Base-by-base conservation (phyloP, 2,888 invertebrate species). In the Oscheius sp. region DNA sequence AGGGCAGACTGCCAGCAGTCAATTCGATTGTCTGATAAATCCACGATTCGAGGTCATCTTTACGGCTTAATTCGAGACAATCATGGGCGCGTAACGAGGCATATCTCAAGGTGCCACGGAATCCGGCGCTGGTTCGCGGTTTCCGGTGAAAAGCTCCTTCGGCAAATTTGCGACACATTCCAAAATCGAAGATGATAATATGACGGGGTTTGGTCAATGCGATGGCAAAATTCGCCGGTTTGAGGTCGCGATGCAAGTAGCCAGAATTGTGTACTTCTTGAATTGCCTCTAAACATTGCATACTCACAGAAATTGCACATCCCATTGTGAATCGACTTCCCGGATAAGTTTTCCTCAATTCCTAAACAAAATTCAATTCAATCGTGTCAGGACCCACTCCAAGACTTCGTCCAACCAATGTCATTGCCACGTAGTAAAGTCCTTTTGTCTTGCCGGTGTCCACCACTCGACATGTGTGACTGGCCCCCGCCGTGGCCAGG, bases 11-110 rank as follows among this genome's bases (percentile, higher is more conserved):
- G 2, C 63, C 63, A 25, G 63, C 3, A 3, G 63, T 63, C 25
- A 63, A 9, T 9, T 63, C 63, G 7, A 85, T 35, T 35, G 23
- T 25, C 16, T 66, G 66, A 23, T 85, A 85, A 12, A 84, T 66
- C 80, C 81, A 79, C 41, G 82, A 76, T 71, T 85, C 85, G 63
- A 85, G 73, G 59, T 85, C 85, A 64, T 85, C 85, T 53, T 85
- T 85, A 43, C 85, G 72, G 45, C 79, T 71, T 25, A 77, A 72
- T 25, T 85, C 85, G 21, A 80, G 69, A 55, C 74, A 73, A 49
- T 82, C 72, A 73, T 85, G 84, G 53, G 78, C 63, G 2, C 74
- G 72, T 45, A 82, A 43, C 1, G 79, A 29, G 2, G 78, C 79
- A 73, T 80, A 78, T 9, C 79, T 63, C n/a, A 73, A 27, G 9